Base-by-base conservation (phyloP, 1,140 invertebrate species). In the Eubasilissa regina region DNA sequence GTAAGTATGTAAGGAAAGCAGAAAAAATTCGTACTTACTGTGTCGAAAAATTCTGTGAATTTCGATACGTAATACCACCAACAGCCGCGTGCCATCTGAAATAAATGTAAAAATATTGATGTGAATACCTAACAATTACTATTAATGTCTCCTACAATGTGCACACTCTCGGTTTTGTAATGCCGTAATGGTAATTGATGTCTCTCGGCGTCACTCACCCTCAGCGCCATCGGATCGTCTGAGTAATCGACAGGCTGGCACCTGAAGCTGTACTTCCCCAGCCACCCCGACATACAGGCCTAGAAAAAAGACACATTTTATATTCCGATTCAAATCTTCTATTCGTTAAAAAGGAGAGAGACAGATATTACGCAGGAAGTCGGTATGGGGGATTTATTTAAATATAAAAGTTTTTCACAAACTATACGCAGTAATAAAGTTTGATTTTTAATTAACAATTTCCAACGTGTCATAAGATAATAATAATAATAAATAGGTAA, bases 181-280 rank as follows among this genome's bases (percentile, higher is more conserved):
- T n/a, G n/a, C n/a, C n/a, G n/a, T n/a, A n/a, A n/a, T n/a, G n/a
- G n/a, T n/a, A n/a, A n/a, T n/a, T n/a, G n/a, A n/a, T n/a, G n/a
- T n/a, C n/a, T n/a, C n/a, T n/a, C n/a, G n/a, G n/a, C n/a, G 12
- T 53, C 45, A 93, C 93, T 94, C 92, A 97, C 95, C 90, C 95
- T 92, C 85, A 94, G 85, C 74, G 96, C 95, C 85, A 92, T 87
- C 51, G 94, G 93, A 84, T 91, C 91, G 83, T 92, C 87, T 44
- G 94, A 94, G 87, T 96, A 97, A 88, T 96, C 94, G 79, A 98
- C 95, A n/a, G 96, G 95, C 89, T 98, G 95, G 89, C 97, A 98
- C 84, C 90, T 91, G 84, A 95, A 94, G 86, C 93, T 97, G 88
- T 97, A 97, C 80, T 93, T 89, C 74, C 90, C 90, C 84, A 92